Evolutionary conservation across 1,140 invertebrate genomes (phyloP), one percentile per base, ranked within the genome.

Genomic region (Drosophila arizonae): DNA sequence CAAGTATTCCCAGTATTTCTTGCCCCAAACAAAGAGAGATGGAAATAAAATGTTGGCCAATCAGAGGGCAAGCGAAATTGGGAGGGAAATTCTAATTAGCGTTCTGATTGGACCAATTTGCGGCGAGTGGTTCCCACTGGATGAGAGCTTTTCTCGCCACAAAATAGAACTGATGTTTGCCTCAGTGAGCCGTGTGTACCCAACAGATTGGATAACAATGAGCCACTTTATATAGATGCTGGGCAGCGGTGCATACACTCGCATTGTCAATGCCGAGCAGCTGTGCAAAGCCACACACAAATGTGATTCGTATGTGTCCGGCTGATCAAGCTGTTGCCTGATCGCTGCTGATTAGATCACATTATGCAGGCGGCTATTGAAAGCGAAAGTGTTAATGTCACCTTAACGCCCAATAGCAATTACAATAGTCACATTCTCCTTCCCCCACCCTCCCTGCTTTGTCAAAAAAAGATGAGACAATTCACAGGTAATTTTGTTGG

Each of bases 381-480:
- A 76, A 87, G 6, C 28, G 81, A 86, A 87, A 86, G 81, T 86
- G 81, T 72, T 87, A 86, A 87, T 86, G 79, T 82, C 50, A 63
- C 36, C 66, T 39, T 62, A 78, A 75, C 48, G 46, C 48, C 11
- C 57, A 69, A 69, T 68, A 61, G 39, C 43, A 69, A 73, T 56
- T 56, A 73, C 45, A 68, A 69, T 51, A 13, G 54, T 13, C 15
- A 9, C 51, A 68, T 73, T 73, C 56, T 58, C 2, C 41, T 0
- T 0, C 13, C 3, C 21, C 21, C 21, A 3, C 21, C 21, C 21
- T 24, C 21, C 21, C 21, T 3, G 1, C 21, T 24, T 24, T 2
- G 21, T 3, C 21, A 30, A 30, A 30, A 30, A 10, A 62, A 62
- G 13, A 5, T 69, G 26, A 36, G 17, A 2, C 21, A 4, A 33